Evolutionary conservation across 2,797 vertebrate genomes (phyloP), one percentile per base, ranked within the genome.

Genomic region (Gymnoscopelus microlampas): DNA sequence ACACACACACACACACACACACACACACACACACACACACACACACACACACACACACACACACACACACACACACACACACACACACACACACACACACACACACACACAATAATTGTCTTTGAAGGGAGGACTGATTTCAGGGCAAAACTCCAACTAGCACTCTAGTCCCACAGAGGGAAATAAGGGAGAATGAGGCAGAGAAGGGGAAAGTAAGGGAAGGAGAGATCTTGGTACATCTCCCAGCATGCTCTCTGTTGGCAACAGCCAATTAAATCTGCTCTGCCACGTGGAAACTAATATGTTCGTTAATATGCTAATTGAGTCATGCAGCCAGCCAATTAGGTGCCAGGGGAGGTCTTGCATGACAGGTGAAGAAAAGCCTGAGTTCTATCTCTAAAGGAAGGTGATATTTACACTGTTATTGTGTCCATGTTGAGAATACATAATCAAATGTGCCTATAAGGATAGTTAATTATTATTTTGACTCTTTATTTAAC

Each of bases 231-330:
- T 73, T 71, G 44, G 63, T 77, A 74, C 35, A 47, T 49, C 58
- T 68, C 71, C 62, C 51, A 62, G 12, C 47, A 57, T 72, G 68
- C 60, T 74, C 82, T 67, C 44, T 44, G 60, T 77, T 63, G 29
- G 23, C 65, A 59, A 54, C 54, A 74, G 58, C 75, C 78, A 82
- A 78, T 87, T 83, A 81, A 74, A 81, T 66, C 32, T 64, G 74
- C 60, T 53, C 60, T 7, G 54, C 59, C 58, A 68, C 66, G 63
- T 58, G 63, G 57, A 81, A 84, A 82, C 73, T 49, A 80, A 78
- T 81, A 73, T 66, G 58, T 60, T 75, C 70, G 74, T 77, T 81
- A 74, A 78, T 76, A 76, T 68, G 76, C 53, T 75, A 78, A 87
- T 85, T 73, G 78, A 75, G 58, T 57, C 26, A 70, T 65, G 72